Percentiles rank a stretch among this genome's conserved stretches.
phyloP scores from a whole-genome alignment of 2,888 invertebrate genomes.

The Amiota mariae region DNA sequence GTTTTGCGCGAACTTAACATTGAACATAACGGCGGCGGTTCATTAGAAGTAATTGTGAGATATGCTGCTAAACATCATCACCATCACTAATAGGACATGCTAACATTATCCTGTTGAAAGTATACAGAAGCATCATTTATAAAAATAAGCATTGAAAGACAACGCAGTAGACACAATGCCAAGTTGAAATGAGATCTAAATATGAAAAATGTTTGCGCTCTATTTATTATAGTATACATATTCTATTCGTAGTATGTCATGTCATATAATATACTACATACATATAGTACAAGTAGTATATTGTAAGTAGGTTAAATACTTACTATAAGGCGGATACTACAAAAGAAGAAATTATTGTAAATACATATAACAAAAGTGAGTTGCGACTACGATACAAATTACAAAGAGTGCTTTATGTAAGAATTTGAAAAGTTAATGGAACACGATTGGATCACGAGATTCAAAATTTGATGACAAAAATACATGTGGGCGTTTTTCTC shows the following conservation, averaged over 20 bases:
- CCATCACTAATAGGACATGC: not conserved
- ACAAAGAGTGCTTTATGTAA: no score
- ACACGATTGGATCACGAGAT: no score
- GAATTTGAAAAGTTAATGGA: no score
- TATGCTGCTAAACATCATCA: not conserved
- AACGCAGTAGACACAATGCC: not conserved
- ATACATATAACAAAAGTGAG: constrained; percentile 23
- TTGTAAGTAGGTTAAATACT: no score
- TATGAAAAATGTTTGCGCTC: no score
- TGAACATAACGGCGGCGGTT: not conserved
- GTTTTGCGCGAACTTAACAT: constrained; percentile 3
- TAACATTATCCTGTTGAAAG: not conserved
- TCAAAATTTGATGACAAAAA: no score
- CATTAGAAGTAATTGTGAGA: not conserved
- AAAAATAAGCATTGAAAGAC: constrained; percentile 17
- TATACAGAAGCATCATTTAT: constrained; percentile 20
- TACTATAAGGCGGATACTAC: no score
- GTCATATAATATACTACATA: no score
- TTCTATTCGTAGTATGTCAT: not conserved
- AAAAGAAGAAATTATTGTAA: constrained; percentile 41
- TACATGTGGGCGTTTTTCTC: no score
- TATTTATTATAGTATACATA: no score
- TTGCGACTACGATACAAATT: no score
- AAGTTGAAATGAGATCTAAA: not conserved
- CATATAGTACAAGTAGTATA: no score